phyloP scores from a whole-genome alignment of 1,140 invertebrate genomes.

The Portunus trituberculatus region DNA sequence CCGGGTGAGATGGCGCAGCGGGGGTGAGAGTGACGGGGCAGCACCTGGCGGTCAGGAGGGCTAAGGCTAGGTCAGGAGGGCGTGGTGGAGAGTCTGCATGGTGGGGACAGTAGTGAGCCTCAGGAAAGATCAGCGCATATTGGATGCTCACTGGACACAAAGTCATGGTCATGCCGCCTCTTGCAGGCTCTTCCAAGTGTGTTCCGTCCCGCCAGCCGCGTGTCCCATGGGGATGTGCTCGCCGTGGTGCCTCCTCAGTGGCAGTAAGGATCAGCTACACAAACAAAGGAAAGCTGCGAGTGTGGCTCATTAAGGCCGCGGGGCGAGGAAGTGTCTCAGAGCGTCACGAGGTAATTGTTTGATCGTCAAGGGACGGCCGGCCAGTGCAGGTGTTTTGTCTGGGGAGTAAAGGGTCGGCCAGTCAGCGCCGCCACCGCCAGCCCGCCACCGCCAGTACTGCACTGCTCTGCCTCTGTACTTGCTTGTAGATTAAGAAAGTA shows the following conservation, averaged over 20 bases:
- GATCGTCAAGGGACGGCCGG: constrained; percentile 42
- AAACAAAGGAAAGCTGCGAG: neutral
- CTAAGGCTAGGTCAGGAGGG: constrained; percentile 5
- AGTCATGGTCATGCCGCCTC: neutral
- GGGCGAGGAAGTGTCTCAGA: constrained; percentile 17
- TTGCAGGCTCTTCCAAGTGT: neutral
- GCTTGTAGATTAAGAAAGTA: neutral
- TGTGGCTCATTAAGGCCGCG: neutral
- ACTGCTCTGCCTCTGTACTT: neutral
- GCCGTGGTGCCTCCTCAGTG: neutral
- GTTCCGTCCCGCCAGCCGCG: neutral
- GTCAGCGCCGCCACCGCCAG: neutral
- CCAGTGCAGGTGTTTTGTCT: constrained; percentile 59
- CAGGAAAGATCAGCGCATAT: neutral
- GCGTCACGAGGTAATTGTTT: constrained; percentile 55
- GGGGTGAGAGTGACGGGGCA: neutral
- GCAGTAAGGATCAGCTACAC: neutral
- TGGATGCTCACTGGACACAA: neutral
- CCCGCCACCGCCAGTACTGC: neutral
- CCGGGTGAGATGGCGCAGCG: neutral
- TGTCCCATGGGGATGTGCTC: neutral
- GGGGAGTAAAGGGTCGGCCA: neutral
- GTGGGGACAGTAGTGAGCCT: neutral
- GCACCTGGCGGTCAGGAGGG: neutral
- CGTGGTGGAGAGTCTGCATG: neutral